phyloP scores from a whole-genome alignment of 1,140 invertebrate genomes.

The Archivesica marissinica region DNA sequence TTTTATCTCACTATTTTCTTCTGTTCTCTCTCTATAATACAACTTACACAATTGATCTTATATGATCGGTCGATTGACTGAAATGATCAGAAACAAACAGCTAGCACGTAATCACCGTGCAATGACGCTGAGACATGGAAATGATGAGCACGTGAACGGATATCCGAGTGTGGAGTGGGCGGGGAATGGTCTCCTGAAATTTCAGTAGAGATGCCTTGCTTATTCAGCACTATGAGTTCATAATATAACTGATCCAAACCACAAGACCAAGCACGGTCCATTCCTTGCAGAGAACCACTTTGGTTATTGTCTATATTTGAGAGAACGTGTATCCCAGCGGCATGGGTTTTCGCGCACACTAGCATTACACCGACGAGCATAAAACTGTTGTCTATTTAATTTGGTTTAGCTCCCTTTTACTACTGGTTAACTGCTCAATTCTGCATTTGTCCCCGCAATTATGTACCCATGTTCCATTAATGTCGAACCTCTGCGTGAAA shows the following conservation, averaged over 20 bases:
- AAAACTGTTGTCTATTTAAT: no score
- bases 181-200: constrained; percentile 40
- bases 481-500: no score
- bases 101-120: constrained; percentile 1
- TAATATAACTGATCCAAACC: constrained; percentile 32
- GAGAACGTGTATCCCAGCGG: no score
- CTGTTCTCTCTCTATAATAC: constrained; percentile 23
- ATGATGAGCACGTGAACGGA: constrained; percentile 59
- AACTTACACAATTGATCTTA: constrained; percentile 50
- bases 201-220: constrained; percentile 32
- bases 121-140: constrained; percentile 41
- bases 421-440: no score
- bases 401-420: no score
- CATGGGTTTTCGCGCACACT: no score
- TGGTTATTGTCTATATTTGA: no score
- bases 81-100: constrained; percentile 52
- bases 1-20: constrained; percentile 43
- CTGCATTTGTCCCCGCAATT: no score
- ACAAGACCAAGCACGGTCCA: no score
- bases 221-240: constrained; percentile 11
- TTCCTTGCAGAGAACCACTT: no score
- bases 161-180: constrained; percentile 27
- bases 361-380: no score
- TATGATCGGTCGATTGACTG: constrained; percentile 42
- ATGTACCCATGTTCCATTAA: no score